A percentile compares a stretch with the other conserved stretches of the same genome.
These are phyloP conservation scores for Agraylea sexmaculata DNA, from an alignment of 1,140 invertebrate genomes.

Conservation along the genomic window DNA sequence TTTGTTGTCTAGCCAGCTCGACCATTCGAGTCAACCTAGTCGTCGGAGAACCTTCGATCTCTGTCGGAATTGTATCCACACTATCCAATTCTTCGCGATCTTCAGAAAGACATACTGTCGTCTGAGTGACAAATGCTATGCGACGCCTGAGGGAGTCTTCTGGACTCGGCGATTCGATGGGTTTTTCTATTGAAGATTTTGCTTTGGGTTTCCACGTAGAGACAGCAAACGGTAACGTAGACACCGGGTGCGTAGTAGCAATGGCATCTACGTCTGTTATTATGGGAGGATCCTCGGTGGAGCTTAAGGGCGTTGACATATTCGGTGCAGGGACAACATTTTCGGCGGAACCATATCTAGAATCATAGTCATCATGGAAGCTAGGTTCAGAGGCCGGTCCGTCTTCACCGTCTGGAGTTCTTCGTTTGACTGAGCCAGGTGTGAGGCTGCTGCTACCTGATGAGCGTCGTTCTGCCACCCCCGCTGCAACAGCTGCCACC, in stretches of 20 bases:
- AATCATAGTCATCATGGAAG: constrained; percentile 16
- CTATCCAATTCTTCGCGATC: constrained; percentile 26
- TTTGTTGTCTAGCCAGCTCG: constrained; percentile 31
- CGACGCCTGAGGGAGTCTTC: constrained; percentile 31
- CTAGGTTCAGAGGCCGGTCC: constrained; percentile 13
- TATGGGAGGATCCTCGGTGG: constrained; percentile 5
- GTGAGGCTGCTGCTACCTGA: constrained; percentile 18
- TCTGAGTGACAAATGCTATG: constrained; percentile 33
- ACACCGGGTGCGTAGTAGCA: constrained; percentile 34
- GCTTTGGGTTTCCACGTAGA: constrained; percentile 32
- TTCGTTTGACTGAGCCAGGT: constrained; percentile 16
- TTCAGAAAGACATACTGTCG: constrained; percentile 30
- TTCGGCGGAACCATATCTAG: constrained; percentile 17
- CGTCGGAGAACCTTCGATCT: constrained; percentile 22
- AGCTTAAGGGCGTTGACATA: constrained; percentile 7
- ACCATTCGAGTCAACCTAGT: constrained; percentile 36
- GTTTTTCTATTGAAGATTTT: constrained; percentile 29
- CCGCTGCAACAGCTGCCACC: constrained; percentile 3
- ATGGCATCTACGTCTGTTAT: constrained; percentile 25
- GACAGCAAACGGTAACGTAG: constrained; percentile 34
- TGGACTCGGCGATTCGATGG: constrained; percentile 35
- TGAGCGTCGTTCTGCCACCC: constrained; percentile 8
- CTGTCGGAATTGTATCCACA: constrained; percentile 17
- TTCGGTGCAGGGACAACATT: constrained; percentile 13
- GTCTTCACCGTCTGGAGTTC: constrained; percentile 16